Base-by-base conservation (phyloP, 2,797 vertebrate genomes). In the Muscicapa striata region DNA sequence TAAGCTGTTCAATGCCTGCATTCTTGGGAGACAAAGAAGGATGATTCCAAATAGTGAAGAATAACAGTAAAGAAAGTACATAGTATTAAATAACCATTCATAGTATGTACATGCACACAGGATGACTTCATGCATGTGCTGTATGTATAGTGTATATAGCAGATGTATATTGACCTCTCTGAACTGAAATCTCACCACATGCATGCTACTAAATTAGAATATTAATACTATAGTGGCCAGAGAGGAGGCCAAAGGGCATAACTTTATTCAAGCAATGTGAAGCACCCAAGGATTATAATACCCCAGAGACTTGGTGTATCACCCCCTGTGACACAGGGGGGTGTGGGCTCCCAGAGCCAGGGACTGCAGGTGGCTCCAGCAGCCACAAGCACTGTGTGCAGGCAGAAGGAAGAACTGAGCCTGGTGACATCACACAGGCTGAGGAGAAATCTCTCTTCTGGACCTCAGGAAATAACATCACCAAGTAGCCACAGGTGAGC, bases 381-480 rank as follows among this genome's bases (percentile, higher is more conserved):
- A 72, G 36, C 32, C 12, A 13, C 32, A 19, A 0, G 0, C 32
- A 20, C 24, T 51, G 3, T 0, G 0, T 7, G 22, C 15, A 40
- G n/a, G 41, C 59, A 38, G 29, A 63, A 43, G 23, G 23, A 64
- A 9, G 18, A 41, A 2, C 15, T 21, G 34, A 83, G 21, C 32
- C 70, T 62, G 15, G 20, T 67, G 67, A 24, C 43, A 67, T 40
- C n/a, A 20, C n/a, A 23, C 17, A 70, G 52, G 13, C 15, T 57
- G 34, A 40, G 30, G 27, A 61, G 30, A 41, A 73, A 41, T 36
- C 5, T 3, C 32, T 59, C 13, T n/a, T 63, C 45, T 51, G 14
- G 5, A 55, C 13, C 30, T 46, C 22, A 43, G 20, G 51, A 52
- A 36, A 30, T 14, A 38, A 11, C 27, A 76, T 19, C 12, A 41